Conservation (phyloP, 2,113 vertebrate genomes). For the Neopipo cinnamomea region DNA sequence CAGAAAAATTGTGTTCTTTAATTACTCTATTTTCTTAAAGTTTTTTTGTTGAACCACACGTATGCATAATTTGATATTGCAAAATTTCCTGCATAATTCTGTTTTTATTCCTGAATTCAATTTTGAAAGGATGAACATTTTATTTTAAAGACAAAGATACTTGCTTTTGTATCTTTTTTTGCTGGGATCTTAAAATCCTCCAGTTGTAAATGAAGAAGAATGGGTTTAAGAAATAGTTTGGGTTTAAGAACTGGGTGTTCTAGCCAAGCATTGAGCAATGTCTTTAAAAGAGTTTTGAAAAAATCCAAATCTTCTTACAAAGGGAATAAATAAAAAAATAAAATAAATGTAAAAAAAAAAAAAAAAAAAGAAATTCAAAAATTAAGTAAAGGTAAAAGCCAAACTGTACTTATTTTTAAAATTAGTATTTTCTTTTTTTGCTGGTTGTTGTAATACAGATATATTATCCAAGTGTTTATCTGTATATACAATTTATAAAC, state of each 20-base stretch:
- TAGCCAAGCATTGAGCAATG: background rate
- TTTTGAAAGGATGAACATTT: background rate
- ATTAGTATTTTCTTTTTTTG: background rate
- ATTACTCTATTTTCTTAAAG: background rate
- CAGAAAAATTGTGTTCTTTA: background rate
- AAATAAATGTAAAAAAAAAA: background rate
- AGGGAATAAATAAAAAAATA: background rate
- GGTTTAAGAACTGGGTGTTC: background rate
- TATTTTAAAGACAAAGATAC: background rate
- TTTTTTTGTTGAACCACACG: background rate
- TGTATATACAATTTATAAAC: background rate
- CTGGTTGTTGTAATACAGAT: background rate
- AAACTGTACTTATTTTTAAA: rapidly evolving
- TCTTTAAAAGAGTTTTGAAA: background rate
- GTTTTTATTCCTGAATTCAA: background rate
- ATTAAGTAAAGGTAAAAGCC: background rate
- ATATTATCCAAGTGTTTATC: background rate
- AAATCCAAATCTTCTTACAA: background rate
- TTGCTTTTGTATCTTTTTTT: background rate
- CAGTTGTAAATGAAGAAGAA: background rate
- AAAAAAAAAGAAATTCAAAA: background rate
- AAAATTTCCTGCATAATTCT: background rate
- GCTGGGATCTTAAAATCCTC: background rate
- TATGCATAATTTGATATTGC: background rate
- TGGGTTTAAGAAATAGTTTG: background rate